Percentiles rank a stretch among this genome's conserved stretches.
Evolutionary conservation across 1,140 invertebrate genomes (phyloP).

Genomic region (Bombus huntii): DNA sequence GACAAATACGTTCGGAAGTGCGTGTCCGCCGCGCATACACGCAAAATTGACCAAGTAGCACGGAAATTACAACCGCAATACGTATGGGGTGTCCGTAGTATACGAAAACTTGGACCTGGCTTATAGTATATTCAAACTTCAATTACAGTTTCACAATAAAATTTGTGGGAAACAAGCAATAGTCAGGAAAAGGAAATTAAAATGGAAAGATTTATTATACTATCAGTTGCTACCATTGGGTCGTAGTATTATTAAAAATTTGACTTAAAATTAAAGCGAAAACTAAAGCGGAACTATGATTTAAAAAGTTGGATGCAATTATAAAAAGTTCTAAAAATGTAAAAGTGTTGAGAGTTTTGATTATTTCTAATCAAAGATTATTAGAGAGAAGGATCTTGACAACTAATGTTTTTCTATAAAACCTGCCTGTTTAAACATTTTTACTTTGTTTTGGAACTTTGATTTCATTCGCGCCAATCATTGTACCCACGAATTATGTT

Average conservation of each 20-base stretch:
- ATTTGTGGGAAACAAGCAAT: neutral
- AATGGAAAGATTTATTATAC: neutral
- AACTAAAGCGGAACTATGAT: too few relatives aligned
- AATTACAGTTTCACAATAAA: neutral
- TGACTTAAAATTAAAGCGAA: too few relatives aligned
- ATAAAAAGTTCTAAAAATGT: too few relatives aligned
- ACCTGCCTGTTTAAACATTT: too few relatives aligned
- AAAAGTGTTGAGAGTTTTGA: too few relatives aligned
- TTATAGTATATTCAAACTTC: neutral
- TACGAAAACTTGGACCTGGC: neutral
- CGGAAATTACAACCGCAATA: slow-evolving; percentile 54
- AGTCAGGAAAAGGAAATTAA: neutral
- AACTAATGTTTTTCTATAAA: too few relatives aligned
- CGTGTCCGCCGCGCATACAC: slow-evolving; percentile 30
- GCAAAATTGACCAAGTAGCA: slow-evolving; percentile 39
- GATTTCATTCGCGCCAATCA: neutral
- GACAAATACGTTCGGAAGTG: slow-evolving; percentile 56
- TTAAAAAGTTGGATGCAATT: too few relatives aligned
- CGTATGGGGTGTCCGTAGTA: slow-evolving; percentile 28
- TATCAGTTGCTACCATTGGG: too few relatives aligned
- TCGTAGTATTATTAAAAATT: neutral
- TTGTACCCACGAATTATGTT: neutral
- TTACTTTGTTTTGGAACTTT: neutral
- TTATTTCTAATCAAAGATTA: too few relatives aligned
- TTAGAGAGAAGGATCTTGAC: too few relatives aligned